Percentiles rank a stretch among this genome's conserved stretches.
These are phyloP conservation scores for Eunapius fragilis DNA, from an alignment of 37 sponge, comb jelly and placozoan genomes.

Conservation along the genomic window DNA sequence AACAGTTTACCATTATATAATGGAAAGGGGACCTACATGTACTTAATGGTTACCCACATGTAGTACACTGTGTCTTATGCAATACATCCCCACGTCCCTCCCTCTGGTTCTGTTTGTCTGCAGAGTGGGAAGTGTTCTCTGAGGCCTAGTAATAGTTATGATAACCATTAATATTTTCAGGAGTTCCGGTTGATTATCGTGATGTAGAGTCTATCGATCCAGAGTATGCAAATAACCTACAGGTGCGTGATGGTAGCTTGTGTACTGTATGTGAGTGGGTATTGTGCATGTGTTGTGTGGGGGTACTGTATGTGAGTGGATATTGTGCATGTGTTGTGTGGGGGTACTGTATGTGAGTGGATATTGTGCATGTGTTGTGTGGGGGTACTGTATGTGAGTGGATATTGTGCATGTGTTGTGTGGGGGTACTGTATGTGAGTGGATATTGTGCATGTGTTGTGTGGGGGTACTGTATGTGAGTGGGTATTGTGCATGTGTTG, in stretches of 20 bases:
- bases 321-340: slow-evolving; percentile 15
- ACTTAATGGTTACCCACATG: too few relatives aligned
- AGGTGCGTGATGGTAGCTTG: slow-evolving; percentile 42
- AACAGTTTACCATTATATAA: too few relatives aligned
- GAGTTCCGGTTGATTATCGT: slow-evolving; percentile 84
- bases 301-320: slow-evolving; percentile 36
- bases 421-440: too few relatives aligned
- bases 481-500: too few relatives aligned
- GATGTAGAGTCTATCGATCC: slow-evolving; percentile 96
- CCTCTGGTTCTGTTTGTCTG: too few relatives aligned
- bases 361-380: not conserved
- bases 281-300: not conserved
- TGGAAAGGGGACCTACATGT: too few relatives aligned
- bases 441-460: too few relatives aligned
- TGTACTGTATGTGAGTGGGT: slow-evolving; percentile 25
- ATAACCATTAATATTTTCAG: slow-evolving; percentile 13
- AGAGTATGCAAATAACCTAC: slow-evolving; percentile 92
- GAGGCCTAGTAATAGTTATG: too few relatives aligned
- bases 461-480: too few relatives aligned
- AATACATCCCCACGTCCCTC: too few relatives aligned
- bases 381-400: not conserved
- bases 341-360: not conserved
- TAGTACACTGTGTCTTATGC: too few relatives aligned
- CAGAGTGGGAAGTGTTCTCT: too few relatives aligned
- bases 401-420: slow-evolving; percentile 2